Percentiles rank a stretch among this genome's conserved stretches.
Evolutionary conservation across 2,113 vertebrate genomes (phyloP).

Genomic region (Salvelinus alpinus): DNA sequence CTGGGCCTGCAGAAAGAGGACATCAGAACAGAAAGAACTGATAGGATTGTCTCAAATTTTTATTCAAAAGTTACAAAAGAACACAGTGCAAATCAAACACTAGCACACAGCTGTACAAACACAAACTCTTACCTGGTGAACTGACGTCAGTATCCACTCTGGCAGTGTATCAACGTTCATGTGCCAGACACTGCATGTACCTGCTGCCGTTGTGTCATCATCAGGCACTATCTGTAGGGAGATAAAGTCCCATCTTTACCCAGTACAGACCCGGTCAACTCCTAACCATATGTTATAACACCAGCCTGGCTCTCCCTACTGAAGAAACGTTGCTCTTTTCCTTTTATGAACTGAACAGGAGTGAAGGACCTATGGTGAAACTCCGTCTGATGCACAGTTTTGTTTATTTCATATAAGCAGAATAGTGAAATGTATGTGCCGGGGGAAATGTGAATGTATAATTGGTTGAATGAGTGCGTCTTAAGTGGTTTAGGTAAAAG

Average conservation of each 20-base stretch:
- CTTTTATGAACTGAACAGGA: too few relatives aligned
- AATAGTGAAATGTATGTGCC: too few relatives aligned
- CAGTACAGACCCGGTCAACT: not conserved
- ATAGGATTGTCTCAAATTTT: not conserved
- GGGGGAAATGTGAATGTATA: too few relatives aligned
- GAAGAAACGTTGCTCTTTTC: too few relatives aligned
- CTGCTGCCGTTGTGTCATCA: slow-evolving; percentile 42
- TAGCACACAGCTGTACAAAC: not conserved
- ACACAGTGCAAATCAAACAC: not conserved
- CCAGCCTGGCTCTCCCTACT: slow-evolving; percentile 41
- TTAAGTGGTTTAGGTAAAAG: too few relatives aligned
- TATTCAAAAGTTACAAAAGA: not conserved
- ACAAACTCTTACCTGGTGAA: slow-evolving; percentile 64
- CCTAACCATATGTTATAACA: not conserved
- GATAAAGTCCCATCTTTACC: slow-evolving; percentile 15
- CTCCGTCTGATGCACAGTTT: too few relatives aligned
- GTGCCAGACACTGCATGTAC: slow-evolving; percentile 78
- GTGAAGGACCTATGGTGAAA: too few relatives aligned
- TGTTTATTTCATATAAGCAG: too few relatives aligned
- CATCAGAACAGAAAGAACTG: not conserved
- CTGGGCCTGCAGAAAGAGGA: slow-evolving; percentile 70
- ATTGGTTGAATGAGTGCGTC: too few relatives aligned
- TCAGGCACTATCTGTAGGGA: slow-evolving; percentile 38
- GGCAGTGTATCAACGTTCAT: slow-evolving; percentile 79
- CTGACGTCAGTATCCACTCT: slow-evolving; percentile 76